Conservation (phyloP, 2,797 vertebrate genomes). For the Aeoliscus strigatus region DNA sequence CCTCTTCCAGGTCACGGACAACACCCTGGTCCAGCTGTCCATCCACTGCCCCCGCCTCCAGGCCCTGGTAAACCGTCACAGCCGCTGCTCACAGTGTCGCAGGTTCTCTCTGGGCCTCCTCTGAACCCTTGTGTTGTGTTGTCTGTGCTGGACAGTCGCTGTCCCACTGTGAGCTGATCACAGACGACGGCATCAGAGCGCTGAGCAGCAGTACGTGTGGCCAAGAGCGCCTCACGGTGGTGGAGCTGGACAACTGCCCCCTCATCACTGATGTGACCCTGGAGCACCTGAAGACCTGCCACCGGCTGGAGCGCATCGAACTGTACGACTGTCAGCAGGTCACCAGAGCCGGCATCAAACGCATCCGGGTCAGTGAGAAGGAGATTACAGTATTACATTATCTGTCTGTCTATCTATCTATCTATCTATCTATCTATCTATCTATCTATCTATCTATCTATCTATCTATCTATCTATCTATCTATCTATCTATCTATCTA, state of each 20-base stretch:
- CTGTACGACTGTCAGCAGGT: conserved; percentile 92
- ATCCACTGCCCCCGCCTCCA: conserved; percentile 87
- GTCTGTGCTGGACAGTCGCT: conserved; percentile 73
- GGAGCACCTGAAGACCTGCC: conserved; percentile 89
- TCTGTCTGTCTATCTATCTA: too few relatives aligned
- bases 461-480: too few relatives aligned
- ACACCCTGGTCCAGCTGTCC: conserved; percentile 88
- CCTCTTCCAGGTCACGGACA: conserved; percentile 82
- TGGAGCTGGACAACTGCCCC: conserved; percentile 90
- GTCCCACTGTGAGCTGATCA: conserved; percentile 91
- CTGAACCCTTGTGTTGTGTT: not conserved
- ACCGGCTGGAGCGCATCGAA: conserved; percentile 86
- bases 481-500: too few relatives aligned
- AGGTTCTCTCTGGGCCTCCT: conserved; percentile 1
- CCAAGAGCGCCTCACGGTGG: conserved; percentile 83
- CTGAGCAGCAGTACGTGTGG: conserved; percentile 87
- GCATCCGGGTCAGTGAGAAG: conserved; percentile 86
- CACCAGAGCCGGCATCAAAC: conserved; percentile 88
- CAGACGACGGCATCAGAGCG: conserved; percentile 87
- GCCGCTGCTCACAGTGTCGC: conserved; percentile 16
- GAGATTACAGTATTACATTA: not conserved
- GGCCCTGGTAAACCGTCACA: conserved; percentile 79
- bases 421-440: too few relatives aligned
- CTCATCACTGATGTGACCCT: conserved; percentile 87
- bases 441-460: too few relatives aligned